Base-by-base conservation (phyloP, 1,140 invertebrate species). In the Stenopsyche tienmushanensis region DNA sequence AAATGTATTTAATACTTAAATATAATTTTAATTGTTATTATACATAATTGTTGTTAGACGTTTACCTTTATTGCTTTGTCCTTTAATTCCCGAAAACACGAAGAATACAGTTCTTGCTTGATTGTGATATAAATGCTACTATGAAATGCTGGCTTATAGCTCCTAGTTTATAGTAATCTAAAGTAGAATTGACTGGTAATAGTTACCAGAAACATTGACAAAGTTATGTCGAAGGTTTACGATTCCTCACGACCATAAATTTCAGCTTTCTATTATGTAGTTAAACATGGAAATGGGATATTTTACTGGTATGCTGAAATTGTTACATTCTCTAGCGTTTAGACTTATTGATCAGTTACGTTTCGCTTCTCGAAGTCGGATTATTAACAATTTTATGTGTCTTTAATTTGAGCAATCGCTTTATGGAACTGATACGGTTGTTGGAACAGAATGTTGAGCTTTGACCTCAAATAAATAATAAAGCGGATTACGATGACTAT, bases 221-320 rank as follows among this genome's bases (percentile, higher is more conserved):
- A 57, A 57, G 54, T 57, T 57, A 57, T 57, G 20, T 29, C 54
- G 21, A 26, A 57, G 54, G 54, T 57, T 57, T 57, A 57, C 54
- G 54, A 57, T 10, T 41, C 26, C 34, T 57, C 39, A 41, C 54
- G 26, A 34, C 21, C 54, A 57, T 57, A 57, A 57, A 57, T 57
- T 57, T 21, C 18, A 57, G 54, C 54, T 42, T 57, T 57, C 54
- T 57, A 57, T 57, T 57, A 57, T 57, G 54, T 57, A 57, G 54
- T 57, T 57, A 57, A 57, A 29, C 52, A 15, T 15, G 54, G 34
- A 57, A 57, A 26, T 26, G 21, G 34, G 54, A 42, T 57, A 57
- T 57, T 57, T 57, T 21, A 23, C 53, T 1, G 2, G n/a, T 17
- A n/a, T 13, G 24, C n/a, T 57, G 54, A 57, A 57, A 34, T 57